A percentile compares a stretch with the other conserved stretches of the same genome.
phyloP scores from a whole-genome alignment of 2,797 vertebrate species.

The Callimico goeldii region DNA sequence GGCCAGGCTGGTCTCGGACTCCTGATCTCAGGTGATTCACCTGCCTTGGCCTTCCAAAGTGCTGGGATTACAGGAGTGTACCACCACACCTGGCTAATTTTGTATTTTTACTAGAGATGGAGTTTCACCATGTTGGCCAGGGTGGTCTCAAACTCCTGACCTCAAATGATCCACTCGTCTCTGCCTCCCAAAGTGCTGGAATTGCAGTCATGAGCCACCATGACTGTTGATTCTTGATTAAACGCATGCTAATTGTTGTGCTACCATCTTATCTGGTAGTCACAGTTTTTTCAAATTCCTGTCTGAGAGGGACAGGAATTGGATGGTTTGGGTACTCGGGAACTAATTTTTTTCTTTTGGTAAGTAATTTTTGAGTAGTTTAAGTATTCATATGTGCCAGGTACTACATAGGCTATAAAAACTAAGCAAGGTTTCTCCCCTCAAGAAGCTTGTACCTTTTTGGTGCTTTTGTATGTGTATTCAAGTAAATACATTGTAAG shows the following conservation, averaged over 20 bases:
- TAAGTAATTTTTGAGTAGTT: neutral
- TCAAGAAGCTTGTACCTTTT: neutral
- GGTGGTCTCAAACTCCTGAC: too few relatives aligned
- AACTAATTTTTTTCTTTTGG: neutral
- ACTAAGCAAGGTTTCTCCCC: neutral
- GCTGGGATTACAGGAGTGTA: too few relatives aligned
- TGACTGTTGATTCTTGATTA: neutral
- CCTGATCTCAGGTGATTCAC: too few relatives aligned
- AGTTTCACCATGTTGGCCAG: too few relatives aligned
- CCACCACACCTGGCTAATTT: too few relatives aligned
- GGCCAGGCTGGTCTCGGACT: too few relatives aligned
- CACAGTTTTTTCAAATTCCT: neutral
- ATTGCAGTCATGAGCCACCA: too few relatives aligned
- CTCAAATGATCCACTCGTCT: too few relatives aligned
- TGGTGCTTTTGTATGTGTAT: neutral
- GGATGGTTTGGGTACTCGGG: neutral
- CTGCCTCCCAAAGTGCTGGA: too few relatives aligned
- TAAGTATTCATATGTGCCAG: neutral
- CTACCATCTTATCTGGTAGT: neutral
- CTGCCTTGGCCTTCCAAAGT: too few relatives aligned
- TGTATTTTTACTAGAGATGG: too few relatives aligned
- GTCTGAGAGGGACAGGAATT: neutral
- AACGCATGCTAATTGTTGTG: neutral
- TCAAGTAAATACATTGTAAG: neutral
- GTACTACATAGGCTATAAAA: neutral